phyloP scores from a whole-genome alignment of 2,113 vertebrate species.

The Aphyosemion australe region DNA sequence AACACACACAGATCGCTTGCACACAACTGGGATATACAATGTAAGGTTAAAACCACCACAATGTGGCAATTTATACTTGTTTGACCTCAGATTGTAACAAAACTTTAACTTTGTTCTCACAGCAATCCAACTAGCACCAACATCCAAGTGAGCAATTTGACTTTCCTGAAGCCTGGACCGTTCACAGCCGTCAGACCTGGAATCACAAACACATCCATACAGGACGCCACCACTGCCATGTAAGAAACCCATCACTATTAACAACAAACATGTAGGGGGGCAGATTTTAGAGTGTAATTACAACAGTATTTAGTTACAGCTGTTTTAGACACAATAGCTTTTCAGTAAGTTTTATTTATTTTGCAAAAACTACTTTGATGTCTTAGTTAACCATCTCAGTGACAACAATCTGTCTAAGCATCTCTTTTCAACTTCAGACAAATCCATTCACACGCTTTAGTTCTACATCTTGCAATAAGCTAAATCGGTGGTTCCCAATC shows the following conservation, averaged over 20 bases:
- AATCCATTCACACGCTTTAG: too few relatives aligned
- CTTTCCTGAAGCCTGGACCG: constrained; percentile 44
- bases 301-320: too few relatives aligned
- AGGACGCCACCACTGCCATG: constrained; percentile 57
- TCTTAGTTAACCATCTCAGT: neutral
- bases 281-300: too few relatives aligned
- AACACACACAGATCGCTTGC: constrained; percentile 82
- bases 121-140: constrained; percentile 51
- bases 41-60: constrained; percentile 67
- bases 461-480: too few relatives aligned
- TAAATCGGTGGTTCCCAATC: too few relatives aligned
- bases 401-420: neutral
- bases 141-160: constrained; percentile 37
- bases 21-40: constrained; percentile 85
- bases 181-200: constrained; percentile 51
- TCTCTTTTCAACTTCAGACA: neutral
- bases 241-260: constrained; percentile 29
- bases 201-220: constrained; percentile 33
- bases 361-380: too few relatives aligned
- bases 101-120: neutral
- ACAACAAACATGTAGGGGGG: too few relatives aligned
- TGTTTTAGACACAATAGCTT: too few relatives aligned
- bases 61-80: neutral
- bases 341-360: too few relatives aligned
- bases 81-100: constrained; percentile 2